Percentiles rank a stretch among this genome's conserved stretches.
phyloP scores from a whole-genome alignment of 2,888 invertebrate genomes.

The Drosophila kambysellisi region DNA sequence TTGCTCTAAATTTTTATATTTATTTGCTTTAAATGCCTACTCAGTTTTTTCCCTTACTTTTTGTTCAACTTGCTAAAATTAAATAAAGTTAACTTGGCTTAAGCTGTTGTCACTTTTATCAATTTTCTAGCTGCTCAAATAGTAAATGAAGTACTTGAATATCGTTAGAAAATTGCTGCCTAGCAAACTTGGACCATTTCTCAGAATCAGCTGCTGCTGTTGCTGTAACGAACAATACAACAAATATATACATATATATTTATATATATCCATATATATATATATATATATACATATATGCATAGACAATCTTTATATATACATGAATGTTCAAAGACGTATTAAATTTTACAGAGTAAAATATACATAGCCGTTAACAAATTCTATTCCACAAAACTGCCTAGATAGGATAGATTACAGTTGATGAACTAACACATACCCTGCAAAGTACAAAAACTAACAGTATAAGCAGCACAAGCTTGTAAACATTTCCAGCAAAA shows the following conservation, averaged over 20 bases:
- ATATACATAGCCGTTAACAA: not conserved
- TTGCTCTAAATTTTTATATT: not conserved
- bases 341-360: not conserved
- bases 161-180: not conserved
- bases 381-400: not conserved
- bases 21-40: not conserved
- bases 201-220: conserved; percentile 7
- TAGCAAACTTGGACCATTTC: not conserved
- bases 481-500: not conserved
- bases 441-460: too few species aligned
- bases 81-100: not conserved
- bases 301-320: not conserved
- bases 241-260: not conserved
- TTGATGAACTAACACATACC: not conserved
- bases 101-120: not conserved
- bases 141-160: not conserved
- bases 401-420: not conserved
- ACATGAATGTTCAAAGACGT: not conserved
- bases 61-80: not conserved
- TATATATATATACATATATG: not conserved
- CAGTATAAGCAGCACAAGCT: too few species aligned
- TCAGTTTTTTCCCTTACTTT: not conserved
- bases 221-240: not conserved
- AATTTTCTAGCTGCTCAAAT: not conserved
- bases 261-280: not conserved